Conservation (phyloP, 1,140 invertebrate species). For the Hyphantria cunea region DNA sequence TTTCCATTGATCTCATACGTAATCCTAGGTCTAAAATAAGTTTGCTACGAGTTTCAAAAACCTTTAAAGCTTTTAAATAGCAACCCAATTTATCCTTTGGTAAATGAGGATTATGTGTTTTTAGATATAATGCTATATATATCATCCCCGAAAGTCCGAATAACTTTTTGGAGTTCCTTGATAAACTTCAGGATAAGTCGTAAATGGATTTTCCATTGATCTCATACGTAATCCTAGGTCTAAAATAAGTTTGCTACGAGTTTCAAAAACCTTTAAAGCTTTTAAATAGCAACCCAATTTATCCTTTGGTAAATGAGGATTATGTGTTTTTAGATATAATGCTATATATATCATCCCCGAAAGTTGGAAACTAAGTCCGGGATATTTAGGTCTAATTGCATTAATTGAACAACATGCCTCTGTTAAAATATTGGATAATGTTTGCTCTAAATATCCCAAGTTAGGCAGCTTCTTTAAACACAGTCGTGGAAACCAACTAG, state of each 20-base stretch:
- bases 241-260: conserved; percentile 61
- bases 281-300: conserved; percentile 60
- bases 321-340: conserved; percentile 81
- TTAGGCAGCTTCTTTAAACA: conserved; percentile 75
- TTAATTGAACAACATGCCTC: conserved; percentile 77
- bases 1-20: conserved; percentile 71
- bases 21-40: conserved; percentile 64
- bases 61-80: conserved; percentile 63
- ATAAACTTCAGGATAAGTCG: conserved; percentile 58
- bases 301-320: conserved; percentile 50
- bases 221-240: conserved; percentile 68
- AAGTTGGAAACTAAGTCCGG: conserved; percentile 71
- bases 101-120: conserved; percentile 73
- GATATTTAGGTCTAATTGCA: conserved; percentile 81
- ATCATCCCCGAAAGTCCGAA: conserved; percentile 73
- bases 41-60: conserved; percentile 66
- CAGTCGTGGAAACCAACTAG: conserved; percentile 60
- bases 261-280: conserved; percentile 61
- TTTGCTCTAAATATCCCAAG: conserved; percentile 83
- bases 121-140: conserved; percentile 81
- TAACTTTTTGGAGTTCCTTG: no score
- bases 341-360: conserved; percentile 81
- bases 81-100: conserved; percentile 39
- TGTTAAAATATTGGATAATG: conserved; percentile 76
- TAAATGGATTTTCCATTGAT: conserved; percentile 72